These are phyloP conservation scores for Sclerodermus sp. DNA, from an alignment of 2,888 invertebrate genomes.

Conservation along the genomic window DNA sequence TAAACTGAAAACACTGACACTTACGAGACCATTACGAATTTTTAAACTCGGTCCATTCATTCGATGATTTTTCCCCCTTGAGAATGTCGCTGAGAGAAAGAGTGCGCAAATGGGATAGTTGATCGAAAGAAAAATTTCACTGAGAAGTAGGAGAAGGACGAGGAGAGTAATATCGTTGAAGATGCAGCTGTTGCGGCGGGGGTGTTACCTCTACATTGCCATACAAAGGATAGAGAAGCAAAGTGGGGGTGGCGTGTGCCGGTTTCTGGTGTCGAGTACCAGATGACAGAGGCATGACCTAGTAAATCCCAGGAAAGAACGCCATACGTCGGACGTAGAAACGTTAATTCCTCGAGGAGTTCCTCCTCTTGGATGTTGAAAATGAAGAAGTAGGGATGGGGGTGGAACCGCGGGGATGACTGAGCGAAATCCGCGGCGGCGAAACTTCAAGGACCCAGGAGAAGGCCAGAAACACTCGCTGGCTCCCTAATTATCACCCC, in stretches of 20 bases:
- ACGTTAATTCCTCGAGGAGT: constrained; percentile 33
- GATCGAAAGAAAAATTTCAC: too few species aligned
- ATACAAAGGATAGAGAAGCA: not conserved
- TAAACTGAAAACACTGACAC: too few species aligned
- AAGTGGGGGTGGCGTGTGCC: constrained; percentile 1
- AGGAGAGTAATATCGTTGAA: too few species aligned
- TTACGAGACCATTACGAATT: too few species aligned
- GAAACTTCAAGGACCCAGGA: constrained; percentile 54
- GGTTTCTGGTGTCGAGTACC: constrained; percentile 24
- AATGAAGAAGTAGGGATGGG: not conserved
- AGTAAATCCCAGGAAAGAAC: constrained; percentile 37
- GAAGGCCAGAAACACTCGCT: constrained; percentile 55
- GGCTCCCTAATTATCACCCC: constrained; percentile 57
- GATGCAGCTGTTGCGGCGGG: too few species aligned
- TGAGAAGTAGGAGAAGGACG: too few species aligned
- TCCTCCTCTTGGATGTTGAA: constrained; percentile 21
- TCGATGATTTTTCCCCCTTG: too few species aligned
- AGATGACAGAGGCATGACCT: constrained; percentile 47
- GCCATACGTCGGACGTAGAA: constrained; percentile 35
- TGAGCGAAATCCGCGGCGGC: constrained; percentile 33
- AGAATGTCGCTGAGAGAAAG: too few species aligned
- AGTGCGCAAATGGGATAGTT: too few species aligned
- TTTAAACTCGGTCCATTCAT: too few species aligned
- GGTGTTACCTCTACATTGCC: too few species aligned
- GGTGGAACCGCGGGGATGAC: constrained; percentile 11